Evolutionary conservation across 2,888 invertebrate species (phyloP).

Genomic region (Tanytarsus gracilentus): DNA sequence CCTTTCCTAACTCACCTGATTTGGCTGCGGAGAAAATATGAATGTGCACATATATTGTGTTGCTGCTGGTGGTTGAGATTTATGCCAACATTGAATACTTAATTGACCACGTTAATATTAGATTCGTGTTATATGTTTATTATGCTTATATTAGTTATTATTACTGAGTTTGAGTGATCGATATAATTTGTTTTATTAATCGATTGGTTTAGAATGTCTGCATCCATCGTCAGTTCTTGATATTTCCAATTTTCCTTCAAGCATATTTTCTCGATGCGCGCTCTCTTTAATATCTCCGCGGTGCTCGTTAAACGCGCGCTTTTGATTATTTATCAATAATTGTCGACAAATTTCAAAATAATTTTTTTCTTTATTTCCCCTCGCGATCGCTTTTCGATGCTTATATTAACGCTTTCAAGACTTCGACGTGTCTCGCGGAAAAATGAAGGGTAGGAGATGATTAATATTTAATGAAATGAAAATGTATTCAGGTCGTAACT

Average conservation of each 20-base stretch:
- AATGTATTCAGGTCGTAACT: too few species aligned
- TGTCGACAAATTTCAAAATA: background rate
- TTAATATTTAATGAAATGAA: slow-evolving; percentile 12
- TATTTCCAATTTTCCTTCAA: background rate
- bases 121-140: slow-evolving; percentile 14
- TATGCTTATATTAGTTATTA: slow-evolving; percentile 7
- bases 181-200: slow-evolving; percentile 22
- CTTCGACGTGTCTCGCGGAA: background rate
- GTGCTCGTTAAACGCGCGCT: background rate
- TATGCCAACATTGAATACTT: slow-evolving; percentile 7
- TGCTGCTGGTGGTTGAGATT: background rate
- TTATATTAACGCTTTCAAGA: background rate
- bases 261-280: background rate
- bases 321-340: slow-evolving; percentile 15
- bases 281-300: background rate
- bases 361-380: background rate
- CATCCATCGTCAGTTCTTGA: too few species aligned
- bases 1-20: too few species aligned
- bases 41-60: background rate
- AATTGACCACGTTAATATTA: slow-evolving; percentile 21
- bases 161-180: slow-evolving; percentile 16
- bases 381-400: background rate
- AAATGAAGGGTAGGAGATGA: background rate
- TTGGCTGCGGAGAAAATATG: too few species aligned
- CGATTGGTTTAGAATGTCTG: slow-evolving; percentile 15